Evolutionary conservation across 1,140 invertebrate species (phyloP), one percentile per base, ranked within the genome.

Genomic region (Drosophila tristis): DNA sequence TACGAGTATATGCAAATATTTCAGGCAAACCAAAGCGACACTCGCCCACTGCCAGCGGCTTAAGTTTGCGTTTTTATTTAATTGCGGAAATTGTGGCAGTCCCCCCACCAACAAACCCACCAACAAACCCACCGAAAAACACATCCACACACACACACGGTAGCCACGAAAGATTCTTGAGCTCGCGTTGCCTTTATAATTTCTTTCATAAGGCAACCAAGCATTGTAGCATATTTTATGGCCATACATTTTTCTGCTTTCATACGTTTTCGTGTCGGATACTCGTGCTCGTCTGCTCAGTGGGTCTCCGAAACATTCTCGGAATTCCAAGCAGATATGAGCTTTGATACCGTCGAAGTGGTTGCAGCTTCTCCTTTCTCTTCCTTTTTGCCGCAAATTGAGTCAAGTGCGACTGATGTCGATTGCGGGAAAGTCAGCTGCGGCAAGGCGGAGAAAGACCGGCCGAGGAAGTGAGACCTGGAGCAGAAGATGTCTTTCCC

Each of bases 61-160:
- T 84, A 84, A 89, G 84, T 89, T 89, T 89, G 84, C 84, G 84
- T 89, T 89, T 89, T 89, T 89, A 89, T 89, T 89, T 89, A 89
- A 89, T 89, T 89, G 84, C 84, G 84, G 84, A 89, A 89, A 89
- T 87, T 86, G 81, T 72, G 84, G 84, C 84, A 65, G 74, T 56
- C 65, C 61, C 63, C 62, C 76, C 49, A 50, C 51, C 20, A 20
- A 20, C 20, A 57, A 50, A 26, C 62, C 76, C 49, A 50, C 51
- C 20, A 20, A 20, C 20, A 57, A 50, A 26, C 25, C 45, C 31
- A 53, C 42, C 16, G 7, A 57, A 15, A 50, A 44, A 26, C 44
- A 55, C 20, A 54, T 23, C 6, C 5, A 26, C n/a, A 49, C 20
- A 13, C 13, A 26, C 25, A 49, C 62, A 65, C 51, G 64, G 26